Conservation (phyloP, 2,888 invertebrate species). For the Ennomos quercinarius region DNA sequence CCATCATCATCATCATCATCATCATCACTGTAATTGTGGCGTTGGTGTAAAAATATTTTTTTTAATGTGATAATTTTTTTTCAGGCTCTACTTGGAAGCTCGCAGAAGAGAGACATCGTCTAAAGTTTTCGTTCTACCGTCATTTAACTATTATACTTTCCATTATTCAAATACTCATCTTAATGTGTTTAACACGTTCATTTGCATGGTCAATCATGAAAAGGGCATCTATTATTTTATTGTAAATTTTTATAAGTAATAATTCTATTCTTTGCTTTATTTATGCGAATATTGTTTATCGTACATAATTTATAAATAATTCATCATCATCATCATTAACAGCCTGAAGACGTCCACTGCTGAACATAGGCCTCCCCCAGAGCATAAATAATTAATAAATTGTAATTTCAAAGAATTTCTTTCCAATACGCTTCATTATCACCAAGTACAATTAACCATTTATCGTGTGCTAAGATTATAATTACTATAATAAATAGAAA, state of each 20-base stretch:
- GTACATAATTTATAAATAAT: constrained; percentile 27
- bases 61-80: constrained; percentile 40
- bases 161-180: constrained; percentile 43
- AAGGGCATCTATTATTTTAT: constrained; percentile 36
- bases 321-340: too few relatives aligned
- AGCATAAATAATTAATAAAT: constrained; percentile 23
- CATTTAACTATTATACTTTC: constrained; percentile 22
- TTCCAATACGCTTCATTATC: constrained; percentile 76
- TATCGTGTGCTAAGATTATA: constrained; percentile 57
- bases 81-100: constrained; percentile 78
- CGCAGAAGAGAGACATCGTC: constrained; percentile 76
- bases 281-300: constrained; percentile 28
- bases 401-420: constrained; percentile 62
- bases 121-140: constrained; percentile 44
- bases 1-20: too few relatives aligned
- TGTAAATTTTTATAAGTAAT: constrained; percentile 33
- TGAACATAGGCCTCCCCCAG: too few relatives aligned
- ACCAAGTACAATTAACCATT: constrained; percentile 80
- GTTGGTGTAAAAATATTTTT: background rate
- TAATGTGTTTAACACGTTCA: constrained; percentile 50
- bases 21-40: background rate
- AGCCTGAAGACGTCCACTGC: too few relatives aligned
- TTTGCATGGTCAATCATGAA: constrained; percentile 19
- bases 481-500: constrained; percentile 55
- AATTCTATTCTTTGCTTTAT: constrained; percentile 31